Evolutionary conservation across 2,797 vertebrate genomes (phyloP).

Genomic region (Pyrrhura leucotis): DNA sequence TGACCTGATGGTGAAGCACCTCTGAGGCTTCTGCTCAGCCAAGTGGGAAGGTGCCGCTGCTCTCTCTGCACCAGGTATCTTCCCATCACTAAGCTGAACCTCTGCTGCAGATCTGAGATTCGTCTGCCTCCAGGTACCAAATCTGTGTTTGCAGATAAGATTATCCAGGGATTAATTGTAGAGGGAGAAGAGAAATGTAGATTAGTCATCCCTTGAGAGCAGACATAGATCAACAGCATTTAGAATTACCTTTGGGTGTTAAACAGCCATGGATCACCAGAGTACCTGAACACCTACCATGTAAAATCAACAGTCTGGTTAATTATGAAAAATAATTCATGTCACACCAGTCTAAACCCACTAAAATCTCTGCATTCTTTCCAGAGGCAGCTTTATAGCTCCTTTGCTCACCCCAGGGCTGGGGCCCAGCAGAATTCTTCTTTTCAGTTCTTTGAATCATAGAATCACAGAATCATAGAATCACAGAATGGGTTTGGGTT

Average conservation of each 20-base stretch:
- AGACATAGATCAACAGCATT: slow-evolving; percentile 63
- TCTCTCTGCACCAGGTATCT: background rate
- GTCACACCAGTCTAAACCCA: slow-evolving; percentile 18
- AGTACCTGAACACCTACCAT: slow-evolving; percentile 58
- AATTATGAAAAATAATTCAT: slow-evolving; percentile 59
- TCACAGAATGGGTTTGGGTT: background rate
- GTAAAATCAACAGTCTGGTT: slow-evolving; percentile 57
- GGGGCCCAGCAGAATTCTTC: background rate
- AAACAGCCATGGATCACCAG: slow-evolving; percentile 47
- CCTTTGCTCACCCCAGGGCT: rapidly evolving
- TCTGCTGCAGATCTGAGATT: slow-evolving; percentile 5
- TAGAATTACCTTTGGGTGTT: slow-evolving; percentile 55
- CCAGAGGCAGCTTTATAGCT: background rate
- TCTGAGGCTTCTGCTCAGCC: background rate
- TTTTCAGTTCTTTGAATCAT: background rate
- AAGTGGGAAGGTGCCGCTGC: background rate
- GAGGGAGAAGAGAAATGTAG: slow-evolving; percentile 59
- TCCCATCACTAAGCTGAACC: background rate
- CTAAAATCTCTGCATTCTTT: background rate
- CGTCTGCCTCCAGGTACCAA: slow-evolving; percentile 19
- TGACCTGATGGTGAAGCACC: background rate
- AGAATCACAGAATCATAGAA: background rate
- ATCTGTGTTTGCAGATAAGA: slow-evolving; percentile 56
- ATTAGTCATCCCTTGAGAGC: slow-evolving; percentile 55
- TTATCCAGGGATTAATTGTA: slow-evolving; percentile 67